A percentile compares a stretch with the other conserved stretches of the same genome.
phyloP scores from a whole-genome alignment of 2,797 vertebrate genomes.

The Danio choprae region DNA sequence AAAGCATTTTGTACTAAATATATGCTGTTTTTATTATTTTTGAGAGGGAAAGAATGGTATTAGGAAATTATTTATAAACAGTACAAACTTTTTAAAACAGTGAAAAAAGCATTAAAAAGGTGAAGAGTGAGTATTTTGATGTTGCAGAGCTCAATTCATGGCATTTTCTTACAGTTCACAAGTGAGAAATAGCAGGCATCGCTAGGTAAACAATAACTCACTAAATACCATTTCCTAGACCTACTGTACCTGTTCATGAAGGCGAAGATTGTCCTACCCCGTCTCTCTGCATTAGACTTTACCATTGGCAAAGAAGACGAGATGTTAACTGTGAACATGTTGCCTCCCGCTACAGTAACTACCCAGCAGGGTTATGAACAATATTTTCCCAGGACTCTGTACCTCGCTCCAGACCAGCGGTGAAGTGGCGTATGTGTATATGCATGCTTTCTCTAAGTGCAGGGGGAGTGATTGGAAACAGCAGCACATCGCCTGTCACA shows the following conservation, averaged over 20 bases:
- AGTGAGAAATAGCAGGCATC: background rate
- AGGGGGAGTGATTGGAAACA: conserved; percentile 77
- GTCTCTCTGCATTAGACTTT: conserved; percentile 66
- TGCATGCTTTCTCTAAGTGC: conserved; percentile 66
- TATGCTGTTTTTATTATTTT: background rate
- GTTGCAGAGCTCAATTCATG: background rate
- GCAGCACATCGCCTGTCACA: conserved; percentile 72
- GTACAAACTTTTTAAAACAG: too few relatives aligned
- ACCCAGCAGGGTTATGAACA: conserved; percentile 24
- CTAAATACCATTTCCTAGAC: conserved; percentile 56
- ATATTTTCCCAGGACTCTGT: conserved; percentile 52
- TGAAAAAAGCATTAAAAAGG: background rate
- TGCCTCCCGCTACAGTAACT: conserved; percentile 52
- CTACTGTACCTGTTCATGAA: conserved; percentile 67
- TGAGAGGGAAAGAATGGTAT: background rate
- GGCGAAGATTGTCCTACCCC: conserved; percentile 66
- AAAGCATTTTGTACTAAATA: background rate
- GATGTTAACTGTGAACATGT: conserved; percentile 84
- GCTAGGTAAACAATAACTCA: conserved; percentile 36
- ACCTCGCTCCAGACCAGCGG: conserved; percentile 57
- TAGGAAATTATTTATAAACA: background rate
- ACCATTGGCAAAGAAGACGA: conserved; percentile 77
- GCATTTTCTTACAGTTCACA: background rate
- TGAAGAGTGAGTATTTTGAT: background rate
- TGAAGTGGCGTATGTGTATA: conserved; percentile 31